These are phyloP conservation scores for Apotomis betuletana DNA, from an alignment of 2,888 invertebrate species.

Conservation along the genomic window DNA sequence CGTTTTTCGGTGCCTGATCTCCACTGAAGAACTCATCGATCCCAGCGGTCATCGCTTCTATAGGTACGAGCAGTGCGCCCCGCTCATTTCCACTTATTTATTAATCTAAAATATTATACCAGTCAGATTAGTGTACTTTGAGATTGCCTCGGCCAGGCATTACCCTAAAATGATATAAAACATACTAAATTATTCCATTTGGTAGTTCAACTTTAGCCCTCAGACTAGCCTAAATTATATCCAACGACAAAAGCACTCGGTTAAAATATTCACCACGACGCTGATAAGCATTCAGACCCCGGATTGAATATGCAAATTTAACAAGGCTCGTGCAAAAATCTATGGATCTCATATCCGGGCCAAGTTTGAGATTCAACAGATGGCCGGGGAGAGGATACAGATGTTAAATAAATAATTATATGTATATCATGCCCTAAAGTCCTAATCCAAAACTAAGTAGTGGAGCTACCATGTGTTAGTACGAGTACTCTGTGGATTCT, in stretches of 20 bases:
- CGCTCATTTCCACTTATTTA: background rate
- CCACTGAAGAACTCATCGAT: no score
- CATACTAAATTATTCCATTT: slow-evolving; percentile 13
- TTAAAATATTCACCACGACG: slow-evolving; percentile 34
- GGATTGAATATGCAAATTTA: slow-evolving; percentile 36
- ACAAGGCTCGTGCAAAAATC: slow-evolving; percentile 32
- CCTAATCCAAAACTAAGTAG: no score
- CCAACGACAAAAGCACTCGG: slow-evolving; percentile 8
- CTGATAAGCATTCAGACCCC: slow-evolving; percentile 30
- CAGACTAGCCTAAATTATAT: slow-evolving; percentile 18
- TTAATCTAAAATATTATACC: background rate
- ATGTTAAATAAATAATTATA: no score
- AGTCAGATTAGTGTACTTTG: background rate
- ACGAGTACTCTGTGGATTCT: no score
- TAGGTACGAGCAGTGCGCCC: no score
- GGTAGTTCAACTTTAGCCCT: slow-evolving; percentile 2
- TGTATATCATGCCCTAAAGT: no score
- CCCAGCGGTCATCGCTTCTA: no score
- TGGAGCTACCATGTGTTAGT: no score
- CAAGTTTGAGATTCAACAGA: slow-evolving; percentile 33
- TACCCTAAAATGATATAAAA: background rate
- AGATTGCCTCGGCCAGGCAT: background rate
- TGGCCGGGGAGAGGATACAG: background rate
- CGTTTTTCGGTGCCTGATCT: no score
- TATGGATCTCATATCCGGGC: slow-evolving; percentile 28